A percentile compares a stretch with the other conserved stretches of the same genome.
Conservation (phyloP, 2,113 vertebrate genomes). For the Phrynosoma platyrhinos region DNA sequence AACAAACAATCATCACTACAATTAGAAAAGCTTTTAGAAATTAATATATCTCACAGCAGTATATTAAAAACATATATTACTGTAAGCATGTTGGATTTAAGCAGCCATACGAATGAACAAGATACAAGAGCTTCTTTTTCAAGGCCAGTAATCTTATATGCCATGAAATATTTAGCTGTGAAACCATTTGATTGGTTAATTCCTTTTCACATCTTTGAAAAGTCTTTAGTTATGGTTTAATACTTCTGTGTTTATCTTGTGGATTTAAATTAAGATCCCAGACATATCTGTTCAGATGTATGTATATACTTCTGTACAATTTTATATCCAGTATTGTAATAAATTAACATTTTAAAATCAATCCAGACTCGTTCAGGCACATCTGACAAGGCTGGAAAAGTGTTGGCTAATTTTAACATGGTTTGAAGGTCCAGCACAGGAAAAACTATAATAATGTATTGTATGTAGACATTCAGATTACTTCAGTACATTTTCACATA, state of each 20-base stretch:
- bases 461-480: not conserved
- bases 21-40: not conserved
- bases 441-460: not conserved
- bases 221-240: slow-evolving; percentile 58
- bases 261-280: slow-evolving; percentile 19
- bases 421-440: not conserved
- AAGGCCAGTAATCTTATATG: slow-evolving; percentile 76
- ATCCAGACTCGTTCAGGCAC: not conserved
- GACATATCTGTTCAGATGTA: not conserved
- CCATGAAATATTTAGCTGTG: slow-evolving; percentile 75
- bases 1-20: not conserved
- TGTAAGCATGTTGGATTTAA: slow-evolving; percentile 45
- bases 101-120: slow-evolving; percentile 45
- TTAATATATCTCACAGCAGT: not conserved
- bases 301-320: slow-evolving; percentile 16
- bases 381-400: slow-evolving; percentile 18
- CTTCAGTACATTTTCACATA: not conserved
- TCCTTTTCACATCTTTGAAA: slow-evolving; percentile 65
- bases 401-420: slow-evolving; percentile 3
- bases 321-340: not conserved
- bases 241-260: slow-evolving; percentile 15
- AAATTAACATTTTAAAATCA: not conserved
- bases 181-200: slow-evolving; percentile 64
- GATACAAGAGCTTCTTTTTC: slow-evolving; percentile 60
- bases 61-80: not conserved